Evolutionary conservation across 2,797 vertebrate genomes (phyloP).

Genomic region (Hafferia zeledoni): DNA sequence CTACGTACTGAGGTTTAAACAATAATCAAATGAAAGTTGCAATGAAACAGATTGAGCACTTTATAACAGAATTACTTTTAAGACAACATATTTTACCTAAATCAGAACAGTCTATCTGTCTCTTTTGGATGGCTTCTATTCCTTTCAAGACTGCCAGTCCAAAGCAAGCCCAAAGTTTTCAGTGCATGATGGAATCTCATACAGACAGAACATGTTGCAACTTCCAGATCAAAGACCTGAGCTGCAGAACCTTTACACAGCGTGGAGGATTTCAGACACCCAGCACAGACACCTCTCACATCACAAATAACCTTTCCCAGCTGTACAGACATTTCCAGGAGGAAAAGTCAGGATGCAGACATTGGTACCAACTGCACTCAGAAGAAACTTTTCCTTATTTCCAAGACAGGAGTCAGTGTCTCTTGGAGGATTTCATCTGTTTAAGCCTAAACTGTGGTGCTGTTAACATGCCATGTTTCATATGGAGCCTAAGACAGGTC

Average conservation of each 20-base stretch:
- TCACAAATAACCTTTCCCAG: not conserved
- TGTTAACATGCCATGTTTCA: not conserved
- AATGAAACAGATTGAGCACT: conserved; percentile 4
- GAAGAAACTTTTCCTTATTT: not conserved
- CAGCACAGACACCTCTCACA: not conserved
- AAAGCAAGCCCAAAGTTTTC: not conserved
- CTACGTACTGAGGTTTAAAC: conserved; percentile 35
- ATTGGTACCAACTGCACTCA: not conserved
- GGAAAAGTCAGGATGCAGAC: not conserved
- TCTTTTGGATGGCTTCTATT: not conserved
- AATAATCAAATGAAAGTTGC: conserved; percentile 46
- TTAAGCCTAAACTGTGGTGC: not conserved
- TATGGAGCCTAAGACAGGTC: not conserved
- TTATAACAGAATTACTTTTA: not conserved
- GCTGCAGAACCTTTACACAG: not conserved
- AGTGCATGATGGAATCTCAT: not conserved
- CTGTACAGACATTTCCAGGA: not conserved
- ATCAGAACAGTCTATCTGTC: not conserved
- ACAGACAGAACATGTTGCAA: not conserved
- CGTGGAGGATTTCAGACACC: fast-evolving
- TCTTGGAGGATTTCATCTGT: not conserved
- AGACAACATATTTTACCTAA: not conserved
- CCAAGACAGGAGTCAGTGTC: not conserved
- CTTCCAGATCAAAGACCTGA: not conserved
- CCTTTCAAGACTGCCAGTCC: not conserved